Base-by-base conservation (phyloP, 1,140 invertebrate species). In the Bactericera cockerelli region DNA sequence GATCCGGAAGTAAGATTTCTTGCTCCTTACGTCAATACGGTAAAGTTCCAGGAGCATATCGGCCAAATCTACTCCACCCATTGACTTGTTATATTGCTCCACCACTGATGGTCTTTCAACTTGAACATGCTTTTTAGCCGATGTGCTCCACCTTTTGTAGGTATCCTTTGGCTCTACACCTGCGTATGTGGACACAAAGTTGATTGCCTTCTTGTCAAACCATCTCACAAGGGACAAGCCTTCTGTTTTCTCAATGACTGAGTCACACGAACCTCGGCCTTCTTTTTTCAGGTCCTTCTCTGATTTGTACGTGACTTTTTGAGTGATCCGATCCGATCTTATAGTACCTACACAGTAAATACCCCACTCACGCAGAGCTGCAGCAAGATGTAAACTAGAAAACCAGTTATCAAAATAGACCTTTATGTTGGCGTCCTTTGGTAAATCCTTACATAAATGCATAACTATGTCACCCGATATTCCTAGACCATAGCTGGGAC, bases 61-160 rank as follows among this genome's bases (percentile, higher is more conserved):
- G 26, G 63, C 60, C 13, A 67, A 53, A 59, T 69, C 67, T 13
- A 69, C 65, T 25, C 67, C 68, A 55, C 65, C 68, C 49, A 62
- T 62, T 26, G 26, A 39, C 22, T 55, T 24, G 24, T 57, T 62
- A 42, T 62, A 62, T 8, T 53, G 25, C 24, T 13, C 22, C 16
- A 67, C 8, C 26, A 62, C 33, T 10, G 59, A 10, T 54, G 65
- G 69, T 21, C 65, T 49, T 38, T 53, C 21, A 2, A 69, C 61
- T 36, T 61, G 38, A 13, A 67, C 58, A 42, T 58, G 39, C 33
- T 62, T 61, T 53, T 67, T 68, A 31, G 56, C 36, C 38, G 58
- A 60, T 60, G 55, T 59, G 31, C 61, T 39, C 49, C 56, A 66
- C 36, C 63, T 49, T 56, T 59, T 59, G 11, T 59, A 59, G 39